Evolutionary conservation across 2,113 vertebrate genomes (phyloP), one percentile per base, ranked within the genome.

Genomic region (Burhinus bistriatus): DNA sequence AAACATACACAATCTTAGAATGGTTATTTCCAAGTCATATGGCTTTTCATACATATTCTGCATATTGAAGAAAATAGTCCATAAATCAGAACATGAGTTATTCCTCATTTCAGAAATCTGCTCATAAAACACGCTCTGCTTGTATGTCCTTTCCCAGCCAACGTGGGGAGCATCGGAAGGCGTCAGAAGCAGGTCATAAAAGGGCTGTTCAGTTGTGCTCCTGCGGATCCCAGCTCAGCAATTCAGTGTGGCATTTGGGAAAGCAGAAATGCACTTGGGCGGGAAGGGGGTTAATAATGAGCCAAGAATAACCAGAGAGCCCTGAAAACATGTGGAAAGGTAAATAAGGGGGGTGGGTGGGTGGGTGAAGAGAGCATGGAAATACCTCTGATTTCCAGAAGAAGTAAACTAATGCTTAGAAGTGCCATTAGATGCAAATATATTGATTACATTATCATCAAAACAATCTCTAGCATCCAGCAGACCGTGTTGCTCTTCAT

Each of bases 401-500:
- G 25, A 79, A 40, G 26, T 40, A 30, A 26, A 58, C 18, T 14
- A 84, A 54, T 34, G 27, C 36, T 80, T 58, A 51, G 19, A 89
- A 34, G 15, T 76, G 61, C 17, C 38, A 61, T 26, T 47, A 40
- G 29, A 30, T 47, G 17, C 4, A 23, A 55, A 30, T 62, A 15
- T 38, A 62, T 38, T 45, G 36, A 66, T 71, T 49, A 59, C 11
- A 12, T 57, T 26, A 51, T 38, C 14, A 45, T 21, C 54, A 83
- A 68, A 83, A 44, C 16, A 27, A 34, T 22, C 30, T 66, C 55
- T 59, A 68, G 23, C 54, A 54, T 16, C 11, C 26, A 55, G 30
- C 38, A 72, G 42, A 22, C 1, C 0, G 19, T 2, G 8, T 4
- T 66, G 40, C 65, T 45, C 25, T 22, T 2, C 3, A 25, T 15